These are phyloP conservation scores for Melolontha melolontha DNA, from an alignment of 2,888 invertebrate species.

Conservation along the genomic window DNA sequence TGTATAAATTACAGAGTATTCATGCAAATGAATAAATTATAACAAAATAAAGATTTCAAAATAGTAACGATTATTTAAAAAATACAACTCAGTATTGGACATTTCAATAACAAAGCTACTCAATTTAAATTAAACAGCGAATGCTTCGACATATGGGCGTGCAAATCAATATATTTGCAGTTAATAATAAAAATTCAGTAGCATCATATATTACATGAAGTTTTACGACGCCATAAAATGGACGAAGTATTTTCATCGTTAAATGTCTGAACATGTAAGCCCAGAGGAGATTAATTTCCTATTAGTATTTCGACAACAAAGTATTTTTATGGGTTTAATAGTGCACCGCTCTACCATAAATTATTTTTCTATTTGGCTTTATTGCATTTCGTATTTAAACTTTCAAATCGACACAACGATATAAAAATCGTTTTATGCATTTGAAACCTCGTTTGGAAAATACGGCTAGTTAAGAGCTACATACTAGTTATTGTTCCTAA, in stretches of 20 bases:
- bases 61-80: no score
- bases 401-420: not conserved
- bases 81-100: no score
- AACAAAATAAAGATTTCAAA: no score
- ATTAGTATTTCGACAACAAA: conserved; percentile 15
- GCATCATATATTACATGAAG: conserved; percentile 4
- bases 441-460: no score
- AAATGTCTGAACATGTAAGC: conserved; percentile 5
- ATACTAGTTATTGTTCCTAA: no score
- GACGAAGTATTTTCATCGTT: conserved; percentile 15
- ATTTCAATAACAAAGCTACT: no score
- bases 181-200: conserved; percentile 21
- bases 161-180: conserved; percentile 8
- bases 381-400: not conserved
- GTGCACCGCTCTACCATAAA: not conserved
- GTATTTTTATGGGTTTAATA: conserved; percentile 9
- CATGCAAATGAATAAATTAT: no score
- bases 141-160: not conserved
- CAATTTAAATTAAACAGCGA: not conserved
- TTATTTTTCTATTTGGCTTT: conserved; percentile 3
- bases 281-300: conserved; percentile 12
- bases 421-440: no score
- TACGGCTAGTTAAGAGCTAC: no score
- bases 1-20: no score
- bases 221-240: conserved; percentile 13